Evolutionary conservation across 2,113 vertebrate genomes (phyloP).

Genomic region (Zeus faber): DNA sequence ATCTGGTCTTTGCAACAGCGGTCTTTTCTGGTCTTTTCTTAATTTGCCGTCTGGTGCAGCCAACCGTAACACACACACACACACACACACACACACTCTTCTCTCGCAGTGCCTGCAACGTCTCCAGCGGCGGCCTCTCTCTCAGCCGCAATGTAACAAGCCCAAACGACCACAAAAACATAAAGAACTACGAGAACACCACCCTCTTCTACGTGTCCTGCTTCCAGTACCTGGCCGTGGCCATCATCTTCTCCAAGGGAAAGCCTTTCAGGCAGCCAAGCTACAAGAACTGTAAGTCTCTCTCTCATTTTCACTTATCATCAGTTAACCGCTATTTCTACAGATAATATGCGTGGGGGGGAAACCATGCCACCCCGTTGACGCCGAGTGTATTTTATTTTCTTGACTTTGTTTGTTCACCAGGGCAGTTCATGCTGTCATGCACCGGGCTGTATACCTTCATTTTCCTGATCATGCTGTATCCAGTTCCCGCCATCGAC

Average conservation of each 20-base stretch:
- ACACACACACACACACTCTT: too few species aligned
- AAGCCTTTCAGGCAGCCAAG: slow-evolving; percentile 95
- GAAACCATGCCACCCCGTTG: too few species aligned
- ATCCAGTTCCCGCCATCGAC: slow-evolving; percentile 82
- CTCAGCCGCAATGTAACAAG: slow-evolving; percentile 67
- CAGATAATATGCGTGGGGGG: too few species aligned
- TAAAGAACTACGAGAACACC: slow-evolving; percentile 93
- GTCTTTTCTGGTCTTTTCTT: too few species aligned
- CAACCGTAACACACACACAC: too few species aligned
- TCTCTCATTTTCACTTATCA: neutral
- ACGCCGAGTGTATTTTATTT: neutral
- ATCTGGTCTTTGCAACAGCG: too few species aligned
- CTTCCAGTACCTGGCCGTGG: slow-evolving; percentile 96
- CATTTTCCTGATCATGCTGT: slow-evolving; percentile 86
- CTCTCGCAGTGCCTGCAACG: slow-evolving; percentile 78
- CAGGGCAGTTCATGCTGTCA: slow-evolving; percentile 75
- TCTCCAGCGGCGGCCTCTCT: slow-evolving; percentile 46
- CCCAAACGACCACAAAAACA: slow-evolving; percentile 77
- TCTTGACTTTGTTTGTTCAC: slow-evolving; percentile 3
- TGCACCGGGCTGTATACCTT: slow-evolving; percentile 62
- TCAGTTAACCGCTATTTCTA: too few species aligned
- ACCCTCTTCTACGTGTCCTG: slow-evolving; percentile 94
- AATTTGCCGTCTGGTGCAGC: too few species aligned
- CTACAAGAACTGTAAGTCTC: slow-evolving; percentile 90
- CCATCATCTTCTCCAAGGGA: slow-evolving; percentile 93